Conservation (phyloP, 2,797 vertebrate species). For the Tinamus major region DNA sequence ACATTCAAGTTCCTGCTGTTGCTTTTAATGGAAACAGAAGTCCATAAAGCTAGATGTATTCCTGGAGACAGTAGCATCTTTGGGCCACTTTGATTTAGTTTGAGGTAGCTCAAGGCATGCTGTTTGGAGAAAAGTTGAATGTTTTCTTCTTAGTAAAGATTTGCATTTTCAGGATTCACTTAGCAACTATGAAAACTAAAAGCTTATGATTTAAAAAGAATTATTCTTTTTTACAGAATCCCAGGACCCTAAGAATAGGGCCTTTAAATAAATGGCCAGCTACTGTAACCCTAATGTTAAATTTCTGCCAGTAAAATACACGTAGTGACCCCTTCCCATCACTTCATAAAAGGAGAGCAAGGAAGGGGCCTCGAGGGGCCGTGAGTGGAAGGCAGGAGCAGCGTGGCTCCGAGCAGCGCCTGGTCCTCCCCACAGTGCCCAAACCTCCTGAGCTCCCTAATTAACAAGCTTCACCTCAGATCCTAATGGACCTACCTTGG, state of each 20-base stretch:
- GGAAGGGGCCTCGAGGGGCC: fast-evolving
- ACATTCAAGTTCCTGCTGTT: neutral
- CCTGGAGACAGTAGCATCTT: neutral
- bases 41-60: neutral
- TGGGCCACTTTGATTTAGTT: fast-evolving
- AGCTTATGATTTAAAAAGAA: neutral
- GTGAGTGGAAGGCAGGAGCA: neutral
- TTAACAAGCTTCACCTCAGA: fast-evolving
- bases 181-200: neutral
- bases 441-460: neutral
- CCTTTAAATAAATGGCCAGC: neutral
- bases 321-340: fast-evolving
- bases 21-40: neutral
- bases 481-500: fast-evolving
- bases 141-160: neutral
- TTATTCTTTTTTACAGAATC: neutral
- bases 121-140: neutral
- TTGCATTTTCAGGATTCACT: neutral
- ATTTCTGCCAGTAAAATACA: no score
- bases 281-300: fast-evolving
- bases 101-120: neutral
- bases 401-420: neutral
- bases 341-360: fast-evolving
- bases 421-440: neutral
- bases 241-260: neutral